Evolutionary conservation across 2,113 vertebrate genomes (phyloP), one percentile per base, ranked within the genome.

Genomic region (Electrona antarctica): DNA sequence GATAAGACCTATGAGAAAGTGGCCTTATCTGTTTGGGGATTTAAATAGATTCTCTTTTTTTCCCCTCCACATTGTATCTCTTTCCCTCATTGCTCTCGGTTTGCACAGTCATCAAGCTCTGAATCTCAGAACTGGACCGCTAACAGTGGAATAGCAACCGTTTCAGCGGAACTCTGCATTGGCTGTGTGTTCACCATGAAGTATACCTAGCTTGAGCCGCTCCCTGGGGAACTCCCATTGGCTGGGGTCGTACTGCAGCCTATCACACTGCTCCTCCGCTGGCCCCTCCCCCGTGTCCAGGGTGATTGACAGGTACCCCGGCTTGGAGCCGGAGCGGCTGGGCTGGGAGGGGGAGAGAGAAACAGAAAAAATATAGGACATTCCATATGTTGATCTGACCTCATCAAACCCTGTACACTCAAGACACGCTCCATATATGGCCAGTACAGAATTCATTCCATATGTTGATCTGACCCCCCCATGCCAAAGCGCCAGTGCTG

Each of bases 171-270:
- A 61, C 8, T 28, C 7, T 10, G 58, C n/a, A 15, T 47, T n/a
- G 9, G 15, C 64, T 3, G 47, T 21, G 21, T 21, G 21, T 3
- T 3, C 15, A 69, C 4, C 60, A 57, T 57, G 11, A 10, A 56
- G 6, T 2, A 77, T 94, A 99, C 97, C 97, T 82, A 99, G 85
- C 87, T 96, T 95, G 49, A 99, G 96, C 56, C 94, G 94, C 82
- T 98, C 96, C 6, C 95, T 92, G 7, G 96, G 96, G 67, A 99
- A 95, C 89, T 99, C 97, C 97, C 97, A 99, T 78, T 95, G 95
- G 91, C 87, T 95, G 77, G 94, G 93, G 64, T 99, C 95, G 0
- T 96, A 99, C 11, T 97, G 95, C 48, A 98, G 92, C 13, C 93
- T 89, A 45, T 98, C 92, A 60, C 95, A 96, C 75, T 95, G 95